A percentile compares a stretch with the other conserved stretches of the same genome.
Conservation (phyloP, 2,888 invertebrate species). For the Thelaira solivaga region DNA sequence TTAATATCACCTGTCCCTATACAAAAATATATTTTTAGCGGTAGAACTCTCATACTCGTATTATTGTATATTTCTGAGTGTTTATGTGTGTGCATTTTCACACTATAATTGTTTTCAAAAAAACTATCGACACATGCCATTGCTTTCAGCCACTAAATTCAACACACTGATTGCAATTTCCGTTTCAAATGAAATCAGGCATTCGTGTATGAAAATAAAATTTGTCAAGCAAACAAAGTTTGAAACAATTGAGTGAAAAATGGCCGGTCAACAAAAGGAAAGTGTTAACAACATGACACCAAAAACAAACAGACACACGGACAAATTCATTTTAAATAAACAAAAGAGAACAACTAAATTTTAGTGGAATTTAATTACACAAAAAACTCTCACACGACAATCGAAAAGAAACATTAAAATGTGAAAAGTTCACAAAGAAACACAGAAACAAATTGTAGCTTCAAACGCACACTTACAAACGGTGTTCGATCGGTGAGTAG, state of each 20-base stretch:
- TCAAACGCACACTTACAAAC: constrained; percentile 1
- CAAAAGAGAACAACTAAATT: not conserved
- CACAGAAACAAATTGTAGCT: constrained; percentile 16
- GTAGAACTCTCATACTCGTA: no score
- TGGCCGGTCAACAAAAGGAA: constrained; percentile 43
- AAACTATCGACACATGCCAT: not conserved
- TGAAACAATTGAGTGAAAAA: constrained; percentile 46
- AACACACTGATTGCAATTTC: constrained; percentile 14
- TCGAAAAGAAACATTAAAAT: not conserved
- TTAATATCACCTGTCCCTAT: no score
- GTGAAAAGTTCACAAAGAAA: constrained; percentile 17
- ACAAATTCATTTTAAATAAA: constrained; percentile 13
- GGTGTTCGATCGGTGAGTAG: not conserved
- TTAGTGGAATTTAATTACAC: constrained; percentile 18
- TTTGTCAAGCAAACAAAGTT: constrained; percentile 28
- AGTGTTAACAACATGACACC: constrained; percentile 33
- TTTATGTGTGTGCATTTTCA: no score
- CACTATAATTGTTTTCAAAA: not conserved
- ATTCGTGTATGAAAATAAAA: not conserved
- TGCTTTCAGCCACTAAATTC: not conserved
- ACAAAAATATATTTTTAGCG: no score
- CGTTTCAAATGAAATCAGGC: constrained; percentile 2
- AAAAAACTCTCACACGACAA: constrained; percentile 21
- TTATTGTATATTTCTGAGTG: no score
- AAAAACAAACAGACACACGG: constrained; percentile 12